A percentile compares a stretch with the other conserved stretches of the same genome.
phyloP scores from a whole-genome alignment of 2,113 vertebrate species.

The Corythornis madagascariensis region DNA sequence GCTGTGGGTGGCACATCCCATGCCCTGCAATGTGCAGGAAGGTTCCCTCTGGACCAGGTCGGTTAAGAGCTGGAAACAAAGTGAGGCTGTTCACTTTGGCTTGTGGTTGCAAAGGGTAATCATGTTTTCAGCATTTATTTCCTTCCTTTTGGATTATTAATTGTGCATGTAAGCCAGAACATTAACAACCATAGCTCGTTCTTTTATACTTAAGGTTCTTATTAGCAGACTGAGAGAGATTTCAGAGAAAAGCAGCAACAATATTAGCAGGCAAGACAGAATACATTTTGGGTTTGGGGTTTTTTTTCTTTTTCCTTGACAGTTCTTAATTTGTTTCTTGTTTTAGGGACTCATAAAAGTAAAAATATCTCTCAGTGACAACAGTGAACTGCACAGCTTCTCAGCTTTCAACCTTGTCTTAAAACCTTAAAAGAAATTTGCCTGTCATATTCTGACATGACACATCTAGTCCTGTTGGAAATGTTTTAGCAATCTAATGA shows the following conservation, averaged over 20 bases:
- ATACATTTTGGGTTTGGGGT: conserved; percentile 8
- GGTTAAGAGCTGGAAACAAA: not conserved
- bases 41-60: not conserved
- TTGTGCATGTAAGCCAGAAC: conserved; percentile 9
- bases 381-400: conserved; percentile 36
- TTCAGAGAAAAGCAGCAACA: conserved; percentile 26
- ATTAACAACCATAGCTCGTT: not conserved
- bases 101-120: not conserved
- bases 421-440: conserved; percentile 56
- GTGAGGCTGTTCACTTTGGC: not conserved
- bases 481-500: conserved; percentile 29
- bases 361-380: conserved; percentile 66
- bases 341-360: conserved; percentile 69
- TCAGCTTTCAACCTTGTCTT: conserved; percentile 51
- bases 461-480: conserved; percentile 46
- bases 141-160: conserved; percentile 18
- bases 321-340: conserved; percentile 64
- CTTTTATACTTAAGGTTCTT: conserved; percentile 31
- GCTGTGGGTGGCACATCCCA: not conserved
- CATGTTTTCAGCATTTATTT: not conserved
- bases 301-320: conserved; percentile 56
- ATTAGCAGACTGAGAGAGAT: not conserved
- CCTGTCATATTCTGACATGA: conserved; percentile 64
- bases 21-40: not conserved
- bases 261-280: conserved; percentile 52